Evolutionary conservation across 2,888 invertebrate genomes (phyloP), one percentile per base, ranked within the genome.

Genomic region (Meloe dianella): DNA sequence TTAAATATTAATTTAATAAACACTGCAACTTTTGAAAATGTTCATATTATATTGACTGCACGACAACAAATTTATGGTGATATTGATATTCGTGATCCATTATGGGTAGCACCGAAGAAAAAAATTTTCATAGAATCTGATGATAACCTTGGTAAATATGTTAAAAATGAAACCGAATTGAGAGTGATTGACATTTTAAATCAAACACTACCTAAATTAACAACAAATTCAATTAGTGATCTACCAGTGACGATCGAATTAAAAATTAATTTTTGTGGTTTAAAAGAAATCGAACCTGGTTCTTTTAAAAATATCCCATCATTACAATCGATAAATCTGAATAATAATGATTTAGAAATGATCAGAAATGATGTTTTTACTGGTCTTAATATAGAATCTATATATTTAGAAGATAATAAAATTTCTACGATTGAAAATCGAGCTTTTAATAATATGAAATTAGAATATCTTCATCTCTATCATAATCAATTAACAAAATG

Each of bases 391-490:
- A 32, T 76, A 8, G 66, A 69, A 3, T 71, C 72, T 35, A 63
- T 75, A n/a, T 71, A 72, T 63, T 63, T 76, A 60, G 57, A 65
- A 60, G 73, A 73, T 51, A 77, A 77, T 61, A 69, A 63, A 27
- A 76, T 77, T 41, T 69, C 73, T 1, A 58, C 64, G 4, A 74
- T 76, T 27, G 74, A 74, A 57, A 35, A 30, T 12, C 63, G 64
- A 17, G 75, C 76, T 20, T 77, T 74, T 65, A 66, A 72, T 61
- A 61, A 77, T 66, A 74, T 78, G 75, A 72, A 75, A 38, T 60
- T 78, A 58, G 67, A 68, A 35, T 68, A 71, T 8, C 57, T 78
- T 20, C 71, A 73, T 32, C 65, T 78, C 30, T 74, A 75, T 58
- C 60, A 71, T 57, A 78, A 78, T 60, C 67, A 70, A 57, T 47